These are phyloP conservation scores for Leptinotarsa haldemani DNA, from an alignment of 2,888 invertebrate genomes.

Conservation along the genomic window DNA sequence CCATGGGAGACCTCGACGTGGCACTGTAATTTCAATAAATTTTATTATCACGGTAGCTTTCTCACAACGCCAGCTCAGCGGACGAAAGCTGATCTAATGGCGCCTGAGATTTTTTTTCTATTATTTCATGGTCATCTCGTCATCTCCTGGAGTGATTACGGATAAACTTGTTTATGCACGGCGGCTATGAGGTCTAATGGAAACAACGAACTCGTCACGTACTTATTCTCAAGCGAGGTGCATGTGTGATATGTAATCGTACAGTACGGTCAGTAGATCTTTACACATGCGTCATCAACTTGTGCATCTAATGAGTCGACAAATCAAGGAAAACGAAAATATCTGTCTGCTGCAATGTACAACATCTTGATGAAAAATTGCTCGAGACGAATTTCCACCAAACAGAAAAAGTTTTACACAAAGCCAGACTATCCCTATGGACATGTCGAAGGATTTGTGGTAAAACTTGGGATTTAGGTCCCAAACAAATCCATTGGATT, in stretches of 20 bases:
- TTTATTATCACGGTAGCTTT: conserved; percentile 24
- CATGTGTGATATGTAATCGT: background rate
- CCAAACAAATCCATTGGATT: no score
- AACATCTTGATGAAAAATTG: no score
- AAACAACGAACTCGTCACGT: conserved; percentile 14
- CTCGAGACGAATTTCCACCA: no score
- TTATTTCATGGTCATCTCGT: conserved; percentile 12
- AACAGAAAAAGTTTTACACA: no score
- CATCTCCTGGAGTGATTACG: background rate
- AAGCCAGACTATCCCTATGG: no score
- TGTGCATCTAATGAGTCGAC: no score
- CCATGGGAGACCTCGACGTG: conserved; percentile 20
- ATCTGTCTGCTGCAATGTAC: no score
- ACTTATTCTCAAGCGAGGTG: background rate
- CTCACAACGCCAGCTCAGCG: conserved; percentile 3
- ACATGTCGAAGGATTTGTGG: no score
- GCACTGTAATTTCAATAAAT: conserved; percentile 23
- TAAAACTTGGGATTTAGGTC: no score
- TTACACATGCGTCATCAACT: no score
- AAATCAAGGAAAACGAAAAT: no score
- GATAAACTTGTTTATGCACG: conserved; percentile 15
- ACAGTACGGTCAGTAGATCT: no score
- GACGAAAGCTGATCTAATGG: conserved; percentile 25
- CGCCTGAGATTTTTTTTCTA: conserved; percentile 23
- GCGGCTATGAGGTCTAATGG: conserved; percentile 15